Base-by-base conservation (phyloP, 2,797 vertebrate genomes). In the Columba guinea region DNA sequence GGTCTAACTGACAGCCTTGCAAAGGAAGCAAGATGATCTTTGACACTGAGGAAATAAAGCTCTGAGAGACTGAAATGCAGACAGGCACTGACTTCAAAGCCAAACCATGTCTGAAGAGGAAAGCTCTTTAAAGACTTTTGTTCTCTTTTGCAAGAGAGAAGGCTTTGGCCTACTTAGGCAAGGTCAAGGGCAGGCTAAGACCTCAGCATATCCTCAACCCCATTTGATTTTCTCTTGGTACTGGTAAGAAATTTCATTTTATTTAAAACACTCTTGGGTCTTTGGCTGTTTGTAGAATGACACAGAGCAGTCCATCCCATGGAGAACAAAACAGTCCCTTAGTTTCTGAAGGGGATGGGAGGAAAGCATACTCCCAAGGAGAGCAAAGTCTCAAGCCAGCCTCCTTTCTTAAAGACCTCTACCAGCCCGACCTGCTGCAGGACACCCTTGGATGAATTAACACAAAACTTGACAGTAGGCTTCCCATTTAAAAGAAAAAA, bases 21-120 rank as follows among this genome's bases (percentile, higher is more conserved):
- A 93, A 95, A 87, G 91, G 75, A 96, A 95, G 77, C 63, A 92
- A 87, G 88, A 78, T 83, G 93, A 96, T 96, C 84, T 96, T 84
- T 95, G 94, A 94, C 92, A 94, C 7, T 4, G 59, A 96, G 63
- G 63, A 97, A 97, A 96, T 87, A 83, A 83, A 95, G 86, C 87
- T 93, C 67, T 48, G 67, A 77, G 81, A 92, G 67, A 84, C 60
- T 84, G 84, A 92, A 95, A 94, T 37, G 65, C 83, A 95, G 93
- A 95, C 92, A 95, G 83, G 76, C 86, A 80, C 44, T 63, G 82
- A 76, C 67, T 84, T 97, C 89, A 84, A 83, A 94, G 80, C 56
- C 0, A 0, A 82, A 80, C 52, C 3, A 11, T 39, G 69, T 83
- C 80, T 73, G 90, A 94, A 95, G 63, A 95, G 59, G 56, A 84